phyloP scores from a whole-genome alignment of 2,113 vertebrate genomes.

The Hucho hucho region DNA sequence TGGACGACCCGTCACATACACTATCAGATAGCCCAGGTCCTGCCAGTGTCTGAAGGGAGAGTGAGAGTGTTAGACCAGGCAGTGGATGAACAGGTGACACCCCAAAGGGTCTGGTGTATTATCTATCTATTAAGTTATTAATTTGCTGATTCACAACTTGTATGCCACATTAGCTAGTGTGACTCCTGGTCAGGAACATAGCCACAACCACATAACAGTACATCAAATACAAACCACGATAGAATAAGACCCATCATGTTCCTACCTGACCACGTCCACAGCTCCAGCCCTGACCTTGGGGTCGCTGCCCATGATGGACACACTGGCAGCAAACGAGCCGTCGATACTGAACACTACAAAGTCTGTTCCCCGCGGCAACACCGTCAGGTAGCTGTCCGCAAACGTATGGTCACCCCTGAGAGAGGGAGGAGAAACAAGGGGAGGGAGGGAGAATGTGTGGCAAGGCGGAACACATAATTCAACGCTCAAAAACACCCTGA shows the following conservation, averaged over 20 bases:
- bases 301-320: slow-evolving; percentile 99
- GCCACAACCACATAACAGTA: too few species aligned
- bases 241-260: not conserved
- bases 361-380: slow-evolving; percentile 88
- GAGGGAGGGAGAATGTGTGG: not conserved
- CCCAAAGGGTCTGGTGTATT: too few species aligned
- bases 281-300: slow-evolving; percentile 96
- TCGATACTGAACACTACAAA: slow-evolving; percentile 99
- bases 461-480: not conserved
- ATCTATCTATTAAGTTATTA: too few species aligned
- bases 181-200: too few species aligned
- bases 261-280: slow-evolving; percentile 95
- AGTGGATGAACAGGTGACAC: not conserved
- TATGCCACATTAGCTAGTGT: too few species aligned
- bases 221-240: not conserved
- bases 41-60: slow-evolving; percentile 88
- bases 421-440: not conserved
- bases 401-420: slow-evolving; percentile 92
- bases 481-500: not conserved
- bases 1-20: slow-evolving; percentile 94
- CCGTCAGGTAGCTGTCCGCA: slow-evolving; percentile 91
- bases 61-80: not conserved
- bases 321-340: slow-evolving; percentile 97
- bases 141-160: too few species aligned
- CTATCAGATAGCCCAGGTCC: slow-evolving; percentile 96